These are phyloP conservation scores for Tetraneura akinire DNA, from an alignment of 1,140 invertebrate genomes.

Conservation along the genomic window DNA sequence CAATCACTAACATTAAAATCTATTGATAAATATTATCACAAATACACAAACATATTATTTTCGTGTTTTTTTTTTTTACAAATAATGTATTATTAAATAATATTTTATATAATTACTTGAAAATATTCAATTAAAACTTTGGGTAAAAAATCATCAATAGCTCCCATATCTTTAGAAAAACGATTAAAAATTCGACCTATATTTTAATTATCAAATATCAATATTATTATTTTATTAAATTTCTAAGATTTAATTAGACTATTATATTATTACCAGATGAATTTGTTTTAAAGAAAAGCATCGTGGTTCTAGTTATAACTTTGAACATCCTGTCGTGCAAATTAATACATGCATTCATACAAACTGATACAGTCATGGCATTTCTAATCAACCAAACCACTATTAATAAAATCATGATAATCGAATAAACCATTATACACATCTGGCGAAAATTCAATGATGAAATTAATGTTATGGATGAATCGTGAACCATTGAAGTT, in stretches of 20 bases:
- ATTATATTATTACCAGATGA: neutral
- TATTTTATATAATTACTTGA: no score
- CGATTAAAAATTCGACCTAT: neutral
- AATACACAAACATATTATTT: no score
- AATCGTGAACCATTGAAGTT: neutral
- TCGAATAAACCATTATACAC: conserved; percentile 56
- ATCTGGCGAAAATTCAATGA: conserved; percentile 29
- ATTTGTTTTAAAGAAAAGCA: neutral
- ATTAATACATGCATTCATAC: neutral
- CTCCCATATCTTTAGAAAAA: no score
- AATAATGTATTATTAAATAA: no score
- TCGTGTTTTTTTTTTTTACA: conserved; percentile 35
- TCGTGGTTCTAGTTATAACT: neutral
- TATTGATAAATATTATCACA: conserved; percentile 54
- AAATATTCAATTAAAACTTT: no score
- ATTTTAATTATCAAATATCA: no score
- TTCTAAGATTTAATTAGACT: no score
- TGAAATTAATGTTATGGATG: neutral
- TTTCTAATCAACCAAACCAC: neutral
- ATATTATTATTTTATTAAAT: no score
- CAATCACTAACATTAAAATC: conserved; percentile 65
- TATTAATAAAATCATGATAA: neutral
- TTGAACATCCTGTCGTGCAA: neutral
- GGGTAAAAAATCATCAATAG: conserved; percentile 29
- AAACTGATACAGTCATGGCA: neutral